Evolutionary conservation across 2,888 invertebrate species (phyloP).

Genomic region (Eupsilia transversa): DNA sequence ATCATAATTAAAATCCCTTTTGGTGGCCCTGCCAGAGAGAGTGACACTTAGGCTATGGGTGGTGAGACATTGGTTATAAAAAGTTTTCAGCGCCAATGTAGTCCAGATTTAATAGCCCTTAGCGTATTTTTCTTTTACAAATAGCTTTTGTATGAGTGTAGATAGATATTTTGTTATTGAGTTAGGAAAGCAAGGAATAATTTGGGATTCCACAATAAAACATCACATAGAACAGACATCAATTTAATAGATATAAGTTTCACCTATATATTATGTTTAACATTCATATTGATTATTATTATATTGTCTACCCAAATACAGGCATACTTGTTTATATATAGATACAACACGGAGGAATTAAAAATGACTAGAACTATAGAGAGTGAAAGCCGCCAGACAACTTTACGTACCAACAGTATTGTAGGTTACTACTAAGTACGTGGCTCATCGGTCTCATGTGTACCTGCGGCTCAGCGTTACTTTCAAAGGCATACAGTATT

Average conservation of each 20-base stretch:
- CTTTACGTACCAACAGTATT: conserved; percentile 58
- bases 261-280: conserved; percentile 88
- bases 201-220: conserved; percentile 75
- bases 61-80: too few relatives aligned
- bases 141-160: too few relatives aligned
- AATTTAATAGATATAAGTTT: conserved; percentile 90
- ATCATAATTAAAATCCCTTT: too few relatives aligned
- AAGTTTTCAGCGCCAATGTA: too few relatives aligned
- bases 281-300: conserved; percentile 88
- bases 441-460: conserved; percentile 42
- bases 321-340: conserved; percentile 85
- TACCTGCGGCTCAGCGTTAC: conserved; percentile 16
- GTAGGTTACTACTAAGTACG: conserved; percentile 62
- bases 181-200: conserved; percentile 67
- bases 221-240: conserved; percentile 88
- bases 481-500: conserved; percentile 13
- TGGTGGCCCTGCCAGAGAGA: too few relatives aligned
- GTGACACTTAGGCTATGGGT: too few relatives aligned
- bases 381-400: conserved; percentile 84
- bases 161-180: too few relatives aligned
- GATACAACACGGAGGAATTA: conserved; percentile 86
- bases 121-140: too few relatives aligned
- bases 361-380: conserved; percentile 89
- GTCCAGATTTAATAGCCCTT: too few relatives aligned
- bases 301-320: conserved; percentile 89